Conservation (phyloP, 2,888 invertebrate genomes). For the Athetis lepigone region DNA sequence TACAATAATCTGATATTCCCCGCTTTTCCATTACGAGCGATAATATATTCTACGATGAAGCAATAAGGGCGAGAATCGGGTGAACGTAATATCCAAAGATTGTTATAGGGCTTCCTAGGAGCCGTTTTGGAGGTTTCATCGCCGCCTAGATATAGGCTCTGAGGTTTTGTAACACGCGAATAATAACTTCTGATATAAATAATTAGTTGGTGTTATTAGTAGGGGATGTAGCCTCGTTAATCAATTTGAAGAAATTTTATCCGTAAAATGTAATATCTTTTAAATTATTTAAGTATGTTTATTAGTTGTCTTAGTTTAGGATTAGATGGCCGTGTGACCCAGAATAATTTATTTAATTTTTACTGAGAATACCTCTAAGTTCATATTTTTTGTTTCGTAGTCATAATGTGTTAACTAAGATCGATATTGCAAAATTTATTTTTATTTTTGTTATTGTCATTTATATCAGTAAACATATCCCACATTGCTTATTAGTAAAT, state of each 20-base stretch:
- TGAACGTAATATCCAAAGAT: constrained; percentile 62
- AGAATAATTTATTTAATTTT: too few species aligned
- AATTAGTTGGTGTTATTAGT: constrained; percentile 26
- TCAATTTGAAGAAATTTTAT: not conserved
- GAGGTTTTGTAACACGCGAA: constrained; percentile 62
- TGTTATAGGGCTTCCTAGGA: constrained; percentile 81
- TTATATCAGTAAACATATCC: not conserved
- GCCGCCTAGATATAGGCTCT: constrained; percentile 71
- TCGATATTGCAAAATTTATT: not conserved
- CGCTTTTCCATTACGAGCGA: constrained; percentile 62
- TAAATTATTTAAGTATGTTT: too few species aligned
- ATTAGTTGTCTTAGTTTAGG: too few species aligned
- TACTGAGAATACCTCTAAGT: too few species aligned
- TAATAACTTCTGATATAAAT: constrained; percentile 41
- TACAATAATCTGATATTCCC: constrained; percentile 70
- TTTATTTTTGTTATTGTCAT: not conserved
- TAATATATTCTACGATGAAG: constrained; percentile 66
- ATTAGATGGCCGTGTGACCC: too few species aligned
- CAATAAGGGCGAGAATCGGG: constrained; percentile 69
- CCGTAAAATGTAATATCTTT: not conserved
- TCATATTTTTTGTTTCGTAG: too few species aligned
- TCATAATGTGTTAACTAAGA: not conserved
- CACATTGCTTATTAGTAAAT: too few species aligned
- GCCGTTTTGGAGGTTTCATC: constrained; percentile 75
- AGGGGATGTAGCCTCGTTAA: constrained; percentile 1